These are phyloP conservation scores for Eilema caniola DNA, from an alignment of 2,888 invertebrate genomes.

Conservation along the genomic window DNA sequence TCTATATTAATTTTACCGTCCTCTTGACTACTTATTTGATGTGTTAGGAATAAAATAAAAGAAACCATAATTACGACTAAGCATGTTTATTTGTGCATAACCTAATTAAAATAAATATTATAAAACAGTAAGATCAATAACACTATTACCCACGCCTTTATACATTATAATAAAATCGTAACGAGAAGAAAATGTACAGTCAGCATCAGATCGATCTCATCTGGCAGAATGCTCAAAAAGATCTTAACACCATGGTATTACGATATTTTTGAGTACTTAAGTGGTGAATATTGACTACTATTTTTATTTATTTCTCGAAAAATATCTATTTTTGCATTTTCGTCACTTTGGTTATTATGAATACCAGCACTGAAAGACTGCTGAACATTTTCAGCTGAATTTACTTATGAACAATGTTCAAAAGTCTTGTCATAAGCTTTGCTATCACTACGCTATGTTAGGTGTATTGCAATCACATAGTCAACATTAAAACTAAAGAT, in stretches of 20 bases:
- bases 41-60: background rate
- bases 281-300: too few species aligned
- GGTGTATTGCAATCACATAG: background rate
- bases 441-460: background rate
- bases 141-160: background rate
- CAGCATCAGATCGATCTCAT: too few species aligned
- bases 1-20: too few species aligned
- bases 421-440: background rate
- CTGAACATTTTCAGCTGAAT: background rate
- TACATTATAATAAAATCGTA: background rate
- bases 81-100: background rate
- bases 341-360: background rate
- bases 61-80: background rate
- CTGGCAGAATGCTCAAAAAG: too few species aligned
- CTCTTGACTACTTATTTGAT: too few species aligned
- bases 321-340: background rate
- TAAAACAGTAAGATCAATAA: background rate
- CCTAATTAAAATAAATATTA: background rate
- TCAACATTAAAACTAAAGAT: background rate
- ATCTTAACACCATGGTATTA: too few species aligned
- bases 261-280: too few species aligned
- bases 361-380: background rate
- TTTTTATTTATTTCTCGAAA: too few species aligned
- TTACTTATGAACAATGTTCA: background rate
- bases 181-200: background rate